A percentile compares a stretch with the other conserved stretches of the same genome.
Evolutionary conservation across 1,140 invertebrate species (phyloP).

Genomic region (Scylla paramamosain): DNA sequence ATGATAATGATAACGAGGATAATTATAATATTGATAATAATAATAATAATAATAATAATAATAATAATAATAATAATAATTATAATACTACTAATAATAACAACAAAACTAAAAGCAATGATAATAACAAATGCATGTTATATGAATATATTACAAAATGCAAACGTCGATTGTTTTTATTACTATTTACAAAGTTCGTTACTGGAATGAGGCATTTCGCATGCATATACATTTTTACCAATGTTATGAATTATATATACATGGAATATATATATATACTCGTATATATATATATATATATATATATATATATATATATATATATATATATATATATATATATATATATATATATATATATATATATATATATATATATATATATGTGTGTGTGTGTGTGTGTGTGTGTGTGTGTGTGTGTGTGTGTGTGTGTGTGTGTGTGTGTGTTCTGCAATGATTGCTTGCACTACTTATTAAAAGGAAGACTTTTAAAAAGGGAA

Average conservation of each 20-base stretch:
- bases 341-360: conserved; percentile 26
- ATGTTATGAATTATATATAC: not conserved
- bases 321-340: not conserved
- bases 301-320: too few species aligned
- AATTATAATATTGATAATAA: too few species aligned
- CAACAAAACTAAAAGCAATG: too few species aligned
- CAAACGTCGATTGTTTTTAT: not conserved
- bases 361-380: conserved; percentile 40
- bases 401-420: too few species aligned
- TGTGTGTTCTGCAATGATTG: too few species aligned
- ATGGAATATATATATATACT: not conserved
- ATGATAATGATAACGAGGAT: too few species aligned
- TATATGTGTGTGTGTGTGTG: not conserved
- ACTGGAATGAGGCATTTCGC: not conserved
- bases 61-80: too few species aligned
- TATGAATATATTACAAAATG: not conserved
- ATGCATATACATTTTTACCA: not conserved
- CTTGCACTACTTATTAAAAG: too few species aligned
- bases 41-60: too few species aligned
- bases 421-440: not conserved
- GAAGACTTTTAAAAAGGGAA: too few species aligned
- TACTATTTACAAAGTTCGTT: not conserved
- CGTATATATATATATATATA: too few species aligned
- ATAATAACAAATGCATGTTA: not conserved
- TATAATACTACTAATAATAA: too few species aligned